Evolutionary conservation across 2,797 vertebrate species (phyloP).

Genomic region (Parauchenoglanis ngamensis): DNA sequence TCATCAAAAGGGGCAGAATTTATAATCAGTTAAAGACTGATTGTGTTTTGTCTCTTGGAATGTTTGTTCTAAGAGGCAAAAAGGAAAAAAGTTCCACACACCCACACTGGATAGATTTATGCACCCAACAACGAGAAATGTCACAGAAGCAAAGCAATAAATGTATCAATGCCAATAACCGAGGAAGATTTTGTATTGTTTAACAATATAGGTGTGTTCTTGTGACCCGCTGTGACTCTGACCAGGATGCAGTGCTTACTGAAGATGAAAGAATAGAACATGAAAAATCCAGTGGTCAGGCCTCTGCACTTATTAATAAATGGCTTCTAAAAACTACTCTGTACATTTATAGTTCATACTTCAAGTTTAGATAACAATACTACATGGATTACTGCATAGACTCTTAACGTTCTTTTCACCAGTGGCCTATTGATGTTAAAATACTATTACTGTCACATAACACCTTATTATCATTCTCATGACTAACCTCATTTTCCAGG

Average conservation of each 20-base stretch:
- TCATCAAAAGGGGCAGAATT: slow-evolving; percentile 23
- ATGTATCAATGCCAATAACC: neutral
- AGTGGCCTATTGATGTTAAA: no score
- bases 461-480: neutral
- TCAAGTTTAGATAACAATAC: neutral
- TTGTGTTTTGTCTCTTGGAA: slow-evolving; percentile 16
- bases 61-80: neutral
- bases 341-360: no score
- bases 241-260: neutral
- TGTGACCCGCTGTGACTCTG: neutral
- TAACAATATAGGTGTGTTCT: neutral
- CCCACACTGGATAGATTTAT: neutral
- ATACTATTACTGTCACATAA: neutral
- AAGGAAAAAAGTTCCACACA: neutral
- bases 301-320: neutral
- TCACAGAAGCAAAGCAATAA: neutral
- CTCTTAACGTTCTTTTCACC: neutral
- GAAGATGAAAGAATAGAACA: neutral
- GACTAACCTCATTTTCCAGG: slow-evolving; percentile 83
- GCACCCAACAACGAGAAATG: neutral
- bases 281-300: no score
- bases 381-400: neutral
- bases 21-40: slow-evolving; percentile 13
- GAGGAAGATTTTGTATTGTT: neutral
- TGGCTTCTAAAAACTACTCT: neutral